phyloP scores from a whole-genome alignment of 2,113 vertebrate genomes.

The Melierax canorus region DNA sequence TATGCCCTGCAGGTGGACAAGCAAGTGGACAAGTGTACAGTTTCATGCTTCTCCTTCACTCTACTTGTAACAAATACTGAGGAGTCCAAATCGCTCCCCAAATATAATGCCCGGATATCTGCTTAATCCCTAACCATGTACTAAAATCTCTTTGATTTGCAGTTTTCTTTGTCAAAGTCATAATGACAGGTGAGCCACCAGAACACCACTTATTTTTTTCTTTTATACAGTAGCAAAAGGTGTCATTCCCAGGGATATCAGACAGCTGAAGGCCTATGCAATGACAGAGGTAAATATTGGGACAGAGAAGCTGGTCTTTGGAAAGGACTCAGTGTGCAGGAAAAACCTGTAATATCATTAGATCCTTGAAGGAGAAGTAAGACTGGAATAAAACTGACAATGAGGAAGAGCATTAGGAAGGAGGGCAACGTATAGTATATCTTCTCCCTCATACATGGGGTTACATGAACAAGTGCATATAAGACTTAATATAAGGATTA shows the following conservation, averaged over 20 bases:
- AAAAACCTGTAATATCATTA: background rate
- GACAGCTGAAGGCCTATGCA: background rate
- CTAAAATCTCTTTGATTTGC: background rate
- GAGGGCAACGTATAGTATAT: background rate
- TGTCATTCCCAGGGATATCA: background rate
- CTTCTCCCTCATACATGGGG: background rate
- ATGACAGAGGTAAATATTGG: background rate
- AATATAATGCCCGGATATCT: background rate
- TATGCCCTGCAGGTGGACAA: background rate
- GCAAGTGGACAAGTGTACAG: background rate
- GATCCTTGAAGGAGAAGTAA: background rate
- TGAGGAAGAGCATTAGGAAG: background rate
- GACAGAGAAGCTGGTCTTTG: background rate
- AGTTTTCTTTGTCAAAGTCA: background rate
- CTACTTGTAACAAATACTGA: background rate
- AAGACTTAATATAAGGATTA: background rate
- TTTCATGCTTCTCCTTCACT: background rate
- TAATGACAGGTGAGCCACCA: background rate
- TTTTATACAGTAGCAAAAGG: background rate
- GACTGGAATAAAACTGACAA: background rate
- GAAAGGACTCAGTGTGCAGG: background rate
- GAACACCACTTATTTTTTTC: background rate
- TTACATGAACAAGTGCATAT: background rate
- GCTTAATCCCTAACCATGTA: background rate
- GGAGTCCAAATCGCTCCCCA: background rate